phyloP scores from a whole-genome alignment of 2,113 vertebrate genomes.

The Gorsachius goisagi region DNA sequence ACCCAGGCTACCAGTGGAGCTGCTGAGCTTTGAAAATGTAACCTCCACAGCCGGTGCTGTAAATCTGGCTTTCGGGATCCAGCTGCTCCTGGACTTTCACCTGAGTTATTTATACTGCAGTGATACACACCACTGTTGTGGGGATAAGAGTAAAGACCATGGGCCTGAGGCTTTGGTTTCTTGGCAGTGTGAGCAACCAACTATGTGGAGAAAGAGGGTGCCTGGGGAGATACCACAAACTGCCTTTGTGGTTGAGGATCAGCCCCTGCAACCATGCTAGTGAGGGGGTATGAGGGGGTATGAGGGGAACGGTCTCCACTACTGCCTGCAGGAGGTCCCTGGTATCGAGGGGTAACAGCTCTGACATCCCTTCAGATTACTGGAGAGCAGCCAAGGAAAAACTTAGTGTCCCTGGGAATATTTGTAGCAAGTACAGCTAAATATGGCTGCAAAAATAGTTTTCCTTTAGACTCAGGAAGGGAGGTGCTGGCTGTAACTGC shows the following conservation, averaged over 20 bases:
- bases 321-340: background rate
- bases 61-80: background rate
- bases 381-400: background rate
- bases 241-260: background rate
- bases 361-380: background rate
- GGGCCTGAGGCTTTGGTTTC: background rate
- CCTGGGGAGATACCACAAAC: background rate
- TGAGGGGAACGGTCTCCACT: background rate
- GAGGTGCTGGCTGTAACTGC: constrained; percentile 24
- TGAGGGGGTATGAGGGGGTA: fast-evolving
- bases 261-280: background rate
- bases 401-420: background rate
- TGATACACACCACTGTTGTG: background rate
- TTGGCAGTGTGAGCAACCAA: background rate
- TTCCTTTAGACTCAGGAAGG: constrained; percentile 59
- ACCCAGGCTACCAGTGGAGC: background rate
- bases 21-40: background rate
- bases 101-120: background rate
- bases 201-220: background rate
- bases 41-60: background rate
- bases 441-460: constrained; percentile 27
- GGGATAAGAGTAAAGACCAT: background rate
- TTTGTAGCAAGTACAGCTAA: background rate
- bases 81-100: background rate
- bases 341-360: background rate